Evolutionary conservation across 2,113 vertebrate species (phyloP), one percentile per base, ranked within the genome.

Genomic region (Tachycineta bicolor): DNA sequence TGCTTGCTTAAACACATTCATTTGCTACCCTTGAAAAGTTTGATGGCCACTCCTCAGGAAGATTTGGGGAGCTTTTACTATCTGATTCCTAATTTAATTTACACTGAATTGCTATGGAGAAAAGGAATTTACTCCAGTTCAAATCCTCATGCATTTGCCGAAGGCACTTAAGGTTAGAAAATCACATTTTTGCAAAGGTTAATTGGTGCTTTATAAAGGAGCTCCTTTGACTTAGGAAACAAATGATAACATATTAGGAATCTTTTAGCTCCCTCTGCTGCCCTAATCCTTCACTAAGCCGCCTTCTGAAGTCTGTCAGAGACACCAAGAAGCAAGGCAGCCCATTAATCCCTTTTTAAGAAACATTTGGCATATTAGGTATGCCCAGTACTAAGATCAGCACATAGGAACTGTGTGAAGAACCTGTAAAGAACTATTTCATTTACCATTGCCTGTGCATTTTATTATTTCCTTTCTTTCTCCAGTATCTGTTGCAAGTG

Each of bases 251-350:
- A 80, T 91, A 96, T 95, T 84, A 93, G 92, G 97, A 78, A 95
- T 96, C 91, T 96, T 97, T 95, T 96, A 95, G 97, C 96, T 97
- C 97, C 96, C 96, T 96, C 97, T 97, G 96, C 96, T 96, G 97
- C 94, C 86, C 83, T 90, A 94, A 93, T 75, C 86, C 90, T 81
- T 96, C 93, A 90, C 56, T 86, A 87, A 90, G 9, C 47, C 1
- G 0, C 6, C 56, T 55, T 44, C 85, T 56, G 10, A 64, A 83
- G 71, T n/a, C 85, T 63, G 59, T 62, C 67, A 82, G 58, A 71
- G 76, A 44, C 63, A 87, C 53, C 60, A 58, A 67, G 64, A 15
- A 56, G 34, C 3, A 2, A 78, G 64, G 75, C 74, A 87, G 63
- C 37, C 52, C 83, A 65, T 85, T 80, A 46, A 55, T 77, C 56